These are phyloP conservation scores for Oncorhynchus nerka DNA, from an alignment of 2,113 vertebrate species.

Conservation along the genomic window DNA sequence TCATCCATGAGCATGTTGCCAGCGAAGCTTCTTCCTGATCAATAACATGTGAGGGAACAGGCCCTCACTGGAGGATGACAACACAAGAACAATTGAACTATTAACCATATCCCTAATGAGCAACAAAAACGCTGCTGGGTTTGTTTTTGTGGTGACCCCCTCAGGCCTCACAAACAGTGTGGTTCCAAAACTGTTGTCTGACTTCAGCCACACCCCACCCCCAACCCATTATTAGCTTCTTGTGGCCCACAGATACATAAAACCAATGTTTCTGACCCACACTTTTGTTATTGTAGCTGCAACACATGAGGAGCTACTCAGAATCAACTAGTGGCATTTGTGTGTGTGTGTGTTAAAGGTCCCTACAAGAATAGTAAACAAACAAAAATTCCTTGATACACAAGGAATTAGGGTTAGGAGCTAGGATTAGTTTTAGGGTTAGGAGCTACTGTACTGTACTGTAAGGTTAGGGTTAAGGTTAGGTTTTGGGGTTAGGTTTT, in stretches of 20 bases:
- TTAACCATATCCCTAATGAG: conserved; percentile 8
- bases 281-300: no score
- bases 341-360: background rate
- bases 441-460: no score
- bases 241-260: conserved; percentile 5
- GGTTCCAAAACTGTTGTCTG: conserved; percentile 22
- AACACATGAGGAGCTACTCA: no score
- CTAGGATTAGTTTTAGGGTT: no score
- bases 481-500: no score
- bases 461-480: no score
- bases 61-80: background rate
- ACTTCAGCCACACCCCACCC: background rate
- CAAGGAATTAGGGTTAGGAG: no score
- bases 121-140: conserved; percentile 19
- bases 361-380: no score
- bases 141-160: conserved; percentile 32
- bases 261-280: background rate
- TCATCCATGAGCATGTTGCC: background rate
- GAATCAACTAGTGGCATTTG: background rate
- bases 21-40: conserved; percentile 7
- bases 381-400: no score
- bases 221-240: conserved; percentile 4
- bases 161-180: background rate
- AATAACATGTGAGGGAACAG: background rate
- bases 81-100: conserved; percentile 5